Evolutionary conservation across 2,113 vertebrate genomes (phyloP), one percentile per base, ranked within the genome.

Genomic region (Neodon shergylaensis): DNA sequence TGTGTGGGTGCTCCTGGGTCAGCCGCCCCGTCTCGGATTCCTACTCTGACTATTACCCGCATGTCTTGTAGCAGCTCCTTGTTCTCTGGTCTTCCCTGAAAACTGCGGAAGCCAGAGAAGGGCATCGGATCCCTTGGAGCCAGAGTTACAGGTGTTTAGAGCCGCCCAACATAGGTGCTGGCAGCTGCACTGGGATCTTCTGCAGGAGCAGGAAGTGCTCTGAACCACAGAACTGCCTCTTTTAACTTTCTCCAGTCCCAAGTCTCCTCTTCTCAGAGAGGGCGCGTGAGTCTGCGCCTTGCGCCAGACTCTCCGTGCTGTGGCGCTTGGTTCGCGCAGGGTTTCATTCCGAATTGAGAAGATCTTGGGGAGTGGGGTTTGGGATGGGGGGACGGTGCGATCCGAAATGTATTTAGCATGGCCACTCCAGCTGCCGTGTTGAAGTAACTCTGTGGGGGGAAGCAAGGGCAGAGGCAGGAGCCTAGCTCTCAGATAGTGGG

Each of bases 321-420:
- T 22, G 22, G 44, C 6, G 9, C 58, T 21, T 42, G 73, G 65
- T 65, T 79, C 90, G 39, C 9, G 3, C 31, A 44, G 49, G 42
- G 81, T 8, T 96, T 94, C 73, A 86, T 91, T 94, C 66, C 47
- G 76, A 93, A 44, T 63, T 47, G 24, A 96, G 54, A 88, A 86
- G 19, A 17, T 8, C n/a, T 4, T n/a, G 47, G 63, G 36, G 19
- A 42, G 31, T 54, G 24, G 19, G 76, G 52, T 21, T 93, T 84
- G 36, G 33, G 33, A 3, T 42, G 39, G 21, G 74, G 49, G 14
- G 76, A 39, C 91, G 52, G 49, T 22, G 52, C 36, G 42, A 78
- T n/a, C 31, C 61, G 3, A 28, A n/a, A 31, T 88, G 70, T 58
- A 47, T 73, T 88, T 73, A 47, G 84, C 22, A 79, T 85, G n/a